Base-by-base conservation (phyloP, 2,888 invertebrate genomes). In the Imbricaverruca yamaguchii region DNA sequence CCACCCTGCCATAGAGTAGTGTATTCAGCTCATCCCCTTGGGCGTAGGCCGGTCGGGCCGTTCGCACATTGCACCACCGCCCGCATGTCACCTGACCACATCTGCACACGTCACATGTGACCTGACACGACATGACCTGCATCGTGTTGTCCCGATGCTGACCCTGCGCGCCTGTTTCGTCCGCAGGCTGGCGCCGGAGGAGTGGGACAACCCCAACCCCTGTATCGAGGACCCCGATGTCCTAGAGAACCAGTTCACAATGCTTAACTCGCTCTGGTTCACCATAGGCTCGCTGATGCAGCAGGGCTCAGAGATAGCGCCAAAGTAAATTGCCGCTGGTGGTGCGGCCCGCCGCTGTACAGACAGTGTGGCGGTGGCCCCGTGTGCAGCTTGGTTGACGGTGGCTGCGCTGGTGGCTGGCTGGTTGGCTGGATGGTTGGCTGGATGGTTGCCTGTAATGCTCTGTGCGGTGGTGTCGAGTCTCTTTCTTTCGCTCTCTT, bases 131-230 rank as follows among this genome's bases (percentile, higher is more conserved):
- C 39, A 39, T 39, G 39, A 39, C 39, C 1, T 39, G 39, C 39
- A 39, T 39, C 39, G 4, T 39, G 39, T 39, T 39, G 39, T 39
- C 39, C 39, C 39, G 39, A 39, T 59, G 59, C 59, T 59, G 59
- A 59, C 59, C 12, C 1, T 7, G 65, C 65, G 18, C 23, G 1
- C 65, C n/a, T 67, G 65, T 23, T 57, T 1, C n/a, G 13, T 23
- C 25, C 13, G 57, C 65, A 90, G 95, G 85, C 87, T 94, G 82
- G 93, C 93, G 82, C 94, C 96, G 0, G 92, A 92, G 84, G 96
- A 97, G 88, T 95, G 94, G 94, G 92, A 92, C 84, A 95, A 94
- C 87, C 94, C 95, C 0, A 92, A 93, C 88, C 93, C 94, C 0
- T 94, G 94, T 86, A 92, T 94, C 83, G 92, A 93, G 85, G 94